phyloP scores from a whole-genome alignment of 2,113 vertebrate genomes.

The Petroica traversi region DNA sequence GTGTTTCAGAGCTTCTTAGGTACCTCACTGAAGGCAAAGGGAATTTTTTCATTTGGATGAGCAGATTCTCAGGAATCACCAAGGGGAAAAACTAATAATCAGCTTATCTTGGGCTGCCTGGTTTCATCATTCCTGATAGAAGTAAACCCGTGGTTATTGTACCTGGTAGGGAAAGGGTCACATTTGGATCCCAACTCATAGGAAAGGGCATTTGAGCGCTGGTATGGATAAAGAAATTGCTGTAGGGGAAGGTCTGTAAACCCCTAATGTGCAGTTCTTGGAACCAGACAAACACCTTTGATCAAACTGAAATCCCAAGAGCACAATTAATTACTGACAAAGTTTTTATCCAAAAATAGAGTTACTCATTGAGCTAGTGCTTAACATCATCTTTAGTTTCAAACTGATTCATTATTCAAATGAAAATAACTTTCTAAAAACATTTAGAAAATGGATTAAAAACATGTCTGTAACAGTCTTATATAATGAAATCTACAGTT shows the following conservation, averaged over 20 bases:
- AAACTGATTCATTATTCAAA: neutral
- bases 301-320: neutral
- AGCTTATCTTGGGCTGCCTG: neutral
- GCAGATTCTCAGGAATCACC: neutral
- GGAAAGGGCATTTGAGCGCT: neutral
- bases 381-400: neutral
- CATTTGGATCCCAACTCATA: neutral
- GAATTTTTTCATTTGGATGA: neutral
- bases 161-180: neutral
- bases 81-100: neutral
- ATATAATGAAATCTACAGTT: neutral
- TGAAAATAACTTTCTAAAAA: conserved; percentile 13
- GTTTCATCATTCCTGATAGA: neutral
- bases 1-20: neutral
- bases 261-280: neutral
- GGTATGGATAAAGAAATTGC: neutral
- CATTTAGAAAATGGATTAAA: conserved; percentile 8
- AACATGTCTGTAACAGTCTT: neutral
- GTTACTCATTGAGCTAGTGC: neutral
- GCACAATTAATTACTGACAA: neutral
- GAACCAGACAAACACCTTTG: neutral
- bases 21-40: neutral
- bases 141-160: neutral
- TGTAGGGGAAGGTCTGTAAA: neutral
- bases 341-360: neutral